phyloP scores from a whole-genome alignment of 1,140 invertebrate species.

The Heliothis virescens region DNA sequence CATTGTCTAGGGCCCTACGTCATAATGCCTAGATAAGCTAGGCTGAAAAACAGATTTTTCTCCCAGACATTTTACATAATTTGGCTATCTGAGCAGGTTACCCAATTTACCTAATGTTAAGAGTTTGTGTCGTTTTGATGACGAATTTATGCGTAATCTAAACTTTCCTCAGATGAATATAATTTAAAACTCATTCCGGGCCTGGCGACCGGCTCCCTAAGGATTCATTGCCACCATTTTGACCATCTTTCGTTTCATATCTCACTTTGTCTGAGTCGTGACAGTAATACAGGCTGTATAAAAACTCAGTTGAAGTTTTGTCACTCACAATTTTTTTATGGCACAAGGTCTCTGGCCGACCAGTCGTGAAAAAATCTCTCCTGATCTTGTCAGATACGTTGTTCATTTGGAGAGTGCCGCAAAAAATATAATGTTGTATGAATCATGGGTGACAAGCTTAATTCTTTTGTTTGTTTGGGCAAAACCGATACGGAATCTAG shows the following conservation, averaged over 20 bases:
- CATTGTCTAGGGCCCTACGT: constrained; percentile 7
- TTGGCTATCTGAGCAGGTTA: not conserved
- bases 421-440: constrained; percentile 30
- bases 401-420: constrained; percentile 7
- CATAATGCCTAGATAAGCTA: not conserved
- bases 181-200: constrained; percentile 16
- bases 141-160: constrained; percentile 32
- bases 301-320: constrained; percentile 10
- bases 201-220: constrained; percentile 1
- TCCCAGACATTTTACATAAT: constrained; percentile 17
- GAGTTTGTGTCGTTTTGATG: constrained; percentile 33
- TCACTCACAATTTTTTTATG: constrained; percentile 27
- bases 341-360: constrained; percentile 8
- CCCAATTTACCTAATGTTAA: constrained; percentile 25
- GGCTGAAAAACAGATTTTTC: not conserved
- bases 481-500: constrained; percentile 25
- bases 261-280: constrained; percentile 9
- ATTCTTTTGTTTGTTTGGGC: constrained; percentile 21
- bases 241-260: constrained; percentile 30
- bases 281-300: constrained; percentile 16
- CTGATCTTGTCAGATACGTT: constrained; percentile 10
- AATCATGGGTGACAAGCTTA: constrained; percentile 30
- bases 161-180: constrained; percentile 7
- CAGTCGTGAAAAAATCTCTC: constrained; percentile 17
- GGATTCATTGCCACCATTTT: constrained; percentile 24